Percentiles rank a stretch among this genome's conserved stretches.
Evolutionary conservation across 2,113 vertebrate species (phyloP).

Genomic region (Emydura subglobosa): DNA sequence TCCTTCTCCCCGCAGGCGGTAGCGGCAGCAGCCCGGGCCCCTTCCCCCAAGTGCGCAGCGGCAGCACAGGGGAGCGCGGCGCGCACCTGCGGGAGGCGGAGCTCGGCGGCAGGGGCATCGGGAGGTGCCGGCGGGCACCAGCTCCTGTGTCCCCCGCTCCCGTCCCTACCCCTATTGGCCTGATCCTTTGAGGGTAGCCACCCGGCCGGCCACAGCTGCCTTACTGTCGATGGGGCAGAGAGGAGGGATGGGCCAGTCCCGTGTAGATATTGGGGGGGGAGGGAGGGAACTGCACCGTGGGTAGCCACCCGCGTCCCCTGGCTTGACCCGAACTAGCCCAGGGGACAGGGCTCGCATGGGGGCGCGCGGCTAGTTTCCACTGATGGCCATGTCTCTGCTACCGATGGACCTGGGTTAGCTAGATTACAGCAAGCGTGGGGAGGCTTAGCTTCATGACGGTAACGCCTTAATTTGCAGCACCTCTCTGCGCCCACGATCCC

Average conservation of each 20-base stretch:
- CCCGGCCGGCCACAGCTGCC: too few species aligned
- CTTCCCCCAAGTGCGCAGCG: slow-evolving; percentile 46
- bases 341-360: too few species aligned
- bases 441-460: neutral
- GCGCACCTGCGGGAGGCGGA: neutral
- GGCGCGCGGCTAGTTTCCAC: too few species aligned
- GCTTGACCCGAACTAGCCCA: too few species aligned
- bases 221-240: too few species aligned
- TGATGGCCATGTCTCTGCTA: neutral
- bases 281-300: too few species aligned
- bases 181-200: too few species aligned
- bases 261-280: too few species aligned
- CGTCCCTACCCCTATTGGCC: too few species aligned
- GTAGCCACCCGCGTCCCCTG: too few species aligned
- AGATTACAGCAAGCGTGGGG: neutral
- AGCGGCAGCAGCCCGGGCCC: neutral
- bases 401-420: too few species aligned
- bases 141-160: neutral
- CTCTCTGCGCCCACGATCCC: neutral
- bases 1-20: neutral
- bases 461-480: neutral
- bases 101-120: neutral
- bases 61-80: neutral
- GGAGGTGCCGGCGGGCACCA: neutral
- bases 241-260: too few species aligned